phyloP scores from a whole-genome alignment of 2,888 invertebrate species.

The Heliconius cydno region DNA sequence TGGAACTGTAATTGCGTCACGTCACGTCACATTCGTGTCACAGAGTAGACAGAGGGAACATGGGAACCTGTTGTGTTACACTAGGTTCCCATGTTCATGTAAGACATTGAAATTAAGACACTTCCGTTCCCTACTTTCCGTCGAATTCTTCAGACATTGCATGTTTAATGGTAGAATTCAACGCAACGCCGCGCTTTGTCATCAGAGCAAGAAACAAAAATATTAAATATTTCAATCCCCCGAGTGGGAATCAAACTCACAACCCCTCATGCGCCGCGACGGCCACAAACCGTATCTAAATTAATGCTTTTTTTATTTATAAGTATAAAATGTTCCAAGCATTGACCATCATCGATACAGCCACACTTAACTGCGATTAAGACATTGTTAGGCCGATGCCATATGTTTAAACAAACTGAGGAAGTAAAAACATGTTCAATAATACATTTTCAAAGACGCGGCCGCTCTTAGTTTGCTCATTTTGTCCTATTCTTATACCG shows the following conservation, averaged over 20 bases:
- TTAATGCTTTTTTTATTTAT: too few species aligned
- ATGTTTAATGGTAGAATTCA: too few species aligned
- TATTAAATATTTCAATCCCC: too few species aligned
- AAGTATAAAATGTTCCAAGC: not conserved
- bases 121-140: not conserved
- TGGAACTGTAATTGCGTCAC: too few species aligned
- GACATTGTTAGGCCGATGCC: slow-evolving; percentile 52
- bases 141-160: not conserved
- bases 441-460: slow-evolving; percentile 49
- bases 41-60: not conserved
- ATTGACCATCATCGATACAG: not conserved
- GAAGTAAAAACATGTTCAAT: slow-evolving; percentile 50
- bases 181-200: too few species aligned
- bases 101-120: too few species aligned
- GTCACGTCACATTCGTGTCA: too few species aligned
- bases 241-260: too few species aligned
- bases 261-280: too few species aligned
- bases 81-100: too few species aligned
- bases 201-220: too few species aligned
- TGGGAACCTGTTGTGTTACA: not conserved
- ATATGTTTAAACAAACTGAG: slow-evolving; percentile 54
- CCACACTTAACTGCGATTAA: slow-evolving; percentile 30
- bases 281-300: too few species aligned
- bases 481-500: slow-evolving; percentile 59
- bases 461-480: slow-evolving; percentile 63